Conservation (phyloP, 2,113 vertebrate genomes). For the Ranitomeya imitator region DNA sequence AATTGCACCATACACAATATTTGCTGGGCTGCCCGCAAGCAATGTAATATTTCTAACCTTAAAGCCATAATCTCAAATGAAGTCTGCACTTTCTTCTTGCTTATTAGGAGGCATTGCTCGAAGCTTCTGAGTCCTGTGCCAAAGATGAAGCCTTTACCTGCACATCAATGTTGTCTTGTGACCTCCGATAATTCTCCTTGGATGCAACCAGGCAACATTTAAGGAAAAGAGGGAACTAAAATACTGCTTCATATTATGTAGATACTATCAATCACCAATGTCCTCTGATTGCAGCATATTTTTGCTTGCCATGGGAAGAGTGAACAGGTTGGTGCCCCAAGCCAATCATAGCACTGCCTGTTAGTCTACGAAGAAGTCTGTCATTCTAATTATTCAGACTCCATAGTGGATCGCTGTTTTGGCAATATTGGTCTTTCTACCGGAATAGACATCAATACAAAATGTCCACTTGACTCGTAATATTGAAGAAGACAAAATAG, state of each 20-base stretch:
- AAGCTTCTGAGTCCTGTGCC: neutral
- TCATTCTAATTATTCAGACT: neutral
- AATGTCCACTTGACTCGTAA: neutral
- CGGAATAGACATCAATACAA: neutral
- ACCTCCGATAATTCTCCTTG: neutral
- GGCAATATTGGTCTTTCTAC: neutral
- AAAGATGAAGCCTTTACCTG: neutral
- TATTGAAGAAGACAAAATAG: neutral
- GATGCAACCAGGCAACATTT: neutral
- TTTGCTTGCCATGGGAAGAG: neutral
- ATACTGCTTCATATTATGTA: neutral
- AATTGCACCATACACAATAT: conserved; percentile 52
- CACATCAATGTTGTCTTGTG: neutral
- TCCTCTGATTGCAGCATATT: neutral
- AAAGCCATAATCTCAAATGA: neutral
- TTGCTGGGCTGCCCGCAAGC: conserved; percentile 35
- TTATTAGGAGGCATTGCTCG: neutral
- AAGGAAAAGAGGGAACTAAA: neutral
- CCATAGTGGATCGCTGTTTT: neutral
- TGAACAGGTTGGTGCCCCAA: neutral
- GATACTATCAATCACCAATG: neutral
- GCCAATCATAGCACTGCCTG: neutral
- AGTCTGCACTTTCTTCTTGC: neutral
- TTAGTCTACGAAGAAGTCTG: no score
- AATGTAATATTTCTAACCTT: conserved; percentile 36